Percentiles rank a stretch among this genome's conserved stretches.
Evolutionary conservation across 2,113 vertebrate genomes (phyloP).

Genomic region (Cettia cetti): DNA sequence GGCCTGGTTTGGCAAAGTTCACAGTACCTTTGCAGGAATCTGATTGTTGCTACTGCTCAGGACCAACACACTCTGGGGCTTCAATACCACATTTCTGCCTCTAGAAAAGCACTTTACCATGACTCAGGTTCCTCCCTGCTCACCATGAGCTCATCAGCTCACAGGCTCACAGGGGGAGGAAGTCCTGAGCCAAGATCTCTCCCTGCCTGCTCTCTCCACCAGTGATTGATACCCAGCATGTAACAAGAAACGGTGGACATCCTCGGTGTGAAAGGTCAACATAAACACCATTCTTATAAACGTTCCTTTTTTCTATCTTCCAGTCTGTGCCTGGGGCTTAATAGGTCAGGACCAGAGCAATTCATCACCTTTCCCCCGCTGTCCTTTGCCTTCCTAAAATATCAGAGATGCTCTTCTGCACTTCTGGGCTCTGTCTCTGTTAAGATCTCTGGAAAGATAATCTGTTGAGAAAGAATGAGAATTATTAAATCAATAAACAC

Average conservation of each 20-base stretch:
- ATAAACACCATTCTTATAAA: neutral
- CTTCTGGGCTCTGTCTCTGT: constrained; percentile 8
- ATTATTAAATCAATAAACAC: constrained; percentile 66
- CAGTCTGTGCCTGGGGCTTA: neutral
- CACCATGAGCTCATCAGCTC: neutral
- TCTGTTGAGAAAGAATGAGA: constrained; percentile 44
- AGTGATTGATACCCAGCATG: neutral
- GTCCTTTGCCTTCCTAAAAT: neutral
- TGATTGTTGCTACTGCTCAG: neutral
- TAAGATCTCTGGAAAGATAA: constrained; percentile 48
- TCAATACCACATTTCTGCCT: neutral
- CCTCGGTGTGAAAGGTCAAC: neutral
- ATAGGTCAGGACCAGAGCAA: constrained; percentile 10
- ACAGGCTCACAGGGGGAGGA: neutral
- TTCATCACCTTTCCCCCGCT: neutral
- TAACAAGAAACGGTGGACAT: neutral
- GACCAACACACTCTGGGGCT: neutral
- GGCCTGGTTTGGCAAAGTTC: neutral
- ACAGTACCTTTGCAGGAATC: neutral
- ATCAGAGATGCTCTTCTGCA: neutral
- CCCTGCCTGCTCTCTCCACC: neutral
- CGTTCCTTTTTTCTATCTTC: neutral
- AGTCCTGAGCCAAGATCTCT: neutral
- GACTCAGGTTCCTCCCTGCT: neutral
- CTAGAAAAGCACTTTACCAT: neutral